These are phyloP conservation scores for Bombyx huttoni DNA, from an alignment of 2,888 invertebrate genomes.

Conservation along the genomic window DNA sequence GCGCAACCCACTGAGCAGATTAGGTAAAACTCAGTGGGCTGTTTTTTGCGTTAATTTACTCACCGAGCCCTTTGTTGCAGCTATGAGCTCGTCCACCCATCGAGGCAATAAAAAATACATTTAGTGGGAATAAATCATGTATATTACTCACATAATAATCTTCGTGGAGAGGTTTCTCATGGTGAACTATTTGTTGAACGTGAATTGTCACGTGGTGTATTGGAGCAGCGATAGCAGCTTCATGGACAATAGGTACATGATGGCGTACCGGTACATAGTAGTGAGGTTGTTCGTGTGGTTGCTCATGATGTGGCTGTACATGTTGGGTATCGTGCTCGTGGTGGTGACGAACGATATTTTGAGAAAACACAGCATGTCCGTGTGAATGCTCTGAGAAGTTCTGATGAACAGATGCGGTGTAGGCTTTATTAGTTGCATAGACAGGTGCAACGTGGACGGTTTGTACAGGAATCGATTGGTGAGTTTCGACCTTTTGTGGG, in stretches of 20 bases:
- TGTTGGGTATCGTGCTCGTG: too few relatives aligned
- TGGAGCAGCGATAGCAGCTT: conserved; percentile 11
- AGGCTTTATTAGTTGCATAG: background rate
- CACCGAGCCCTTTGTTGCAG: too few relatives aligned
- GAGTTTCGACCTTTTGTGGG: conserved; percentile 22
- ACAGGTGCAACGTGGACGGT: conserved; percentile 5
- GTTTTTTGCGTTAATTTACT: too few relatives aligned
- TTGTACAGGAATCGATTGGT: conserved; percentile 7
- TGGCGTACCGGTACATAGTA: conserved; percentile 10
- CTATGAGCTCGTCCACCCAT: too few relatives aligned
- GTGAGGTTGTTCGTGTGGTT: conserved; percentile 1
- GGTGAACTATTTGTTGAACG: conserved; percentile 11
- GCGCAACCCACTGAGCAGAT: too few relatives aligned
- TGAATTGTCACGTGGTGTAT: conserved; percentile 6
- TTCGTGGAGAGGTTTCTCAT: conserved; percentile 19
- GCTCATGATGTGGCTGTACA: conserved; percentile 2
- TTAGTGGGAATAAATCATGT: too few relatives aligned
- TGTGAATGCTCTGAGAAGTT: background rate
- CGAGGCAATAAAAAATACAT: too few relatives aligned
- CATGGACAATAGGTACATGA: conserved; percentile 22
- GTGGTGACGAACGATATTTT: too few relatives aligned
- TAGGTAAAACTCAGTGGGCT: too few relatives aligned
- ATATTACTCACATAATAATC: conserved; percentile 35
- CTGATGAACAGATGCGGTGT: conserved; percentile 1
- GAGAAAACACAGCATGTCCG: background rate